Evolutionary conservation across 2,113 vertebrate species (phyloP).

Genomic region (Morone saxatilis): DNA sequence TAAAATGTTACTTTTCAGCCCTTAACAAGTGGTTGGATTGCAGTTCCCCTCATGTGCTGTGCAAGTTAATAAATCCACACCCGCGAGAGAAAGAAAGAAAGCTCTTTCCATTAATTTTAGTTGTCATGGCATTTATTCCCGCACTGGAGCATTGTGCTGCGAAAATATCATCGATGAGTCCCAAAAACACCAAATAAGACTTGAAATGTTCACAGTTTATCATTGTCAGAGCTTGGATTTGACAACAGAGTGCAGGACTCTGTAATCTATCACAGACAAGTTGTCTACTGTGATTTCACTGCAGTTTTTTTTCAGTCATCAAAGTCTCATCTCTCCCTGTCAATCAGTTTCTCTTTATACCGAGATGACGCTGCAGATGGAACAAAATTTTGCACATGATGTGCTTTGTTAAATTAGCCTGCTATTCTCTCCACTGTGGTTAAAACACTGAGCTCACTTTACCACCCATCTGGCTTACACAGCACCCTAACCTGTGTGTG

Average conservation of each 20-base stretch:
- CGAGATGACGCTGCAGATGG: background rate
- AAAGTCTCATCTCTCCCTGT: conserved; percentile 32
- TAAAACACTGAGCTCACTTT: conserved; percentile 63
- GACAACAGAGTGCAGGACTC: conserved; percentile 49
- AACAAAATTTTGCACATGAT: conserved; percentile 19
- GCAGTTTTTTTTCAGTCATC: conserved; percentile 29
- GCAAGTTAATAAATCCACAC: conserved; percentile 65
- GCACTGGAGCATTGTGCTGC: conserved; percentile 58
- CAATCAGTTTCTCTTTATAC: conserved; percentile 32
- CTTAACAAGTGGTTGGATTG: conserved; percentile 64
- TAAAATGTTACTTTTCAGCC: conserved; percentile 62
- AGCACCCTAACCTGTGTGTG: conserved; percentile 70
- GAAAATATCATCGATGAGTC: conserved; percentile 62
- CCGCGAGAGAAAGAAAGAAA: conserved; percentile 37
- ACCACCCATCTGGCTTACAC: conserved; percentile 73
- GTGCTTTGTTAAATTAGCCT: conserved; percentile 34
- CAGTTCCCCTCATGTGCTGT: conserved; percentile 28
- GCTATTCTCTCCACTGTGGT: conserved; percentile 37
- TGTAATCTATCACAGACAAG: conserved; percentile 55
- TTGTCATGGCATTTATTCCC: conserved; percentile 71
- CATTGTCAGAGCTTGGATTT: conserved; percentile 57
- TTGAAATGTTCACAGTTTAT: conserved; percentile 65
- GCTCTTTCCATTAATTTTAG: conserved; percentile 68
- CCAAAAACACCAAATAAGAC: conserved; percentile 43
- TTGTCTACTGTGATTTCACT: conserved; percentile 44